Base-by-base conservation (phyloP, 2,797 vertebrate genomes). In the Anas flavirostris region DNA sequence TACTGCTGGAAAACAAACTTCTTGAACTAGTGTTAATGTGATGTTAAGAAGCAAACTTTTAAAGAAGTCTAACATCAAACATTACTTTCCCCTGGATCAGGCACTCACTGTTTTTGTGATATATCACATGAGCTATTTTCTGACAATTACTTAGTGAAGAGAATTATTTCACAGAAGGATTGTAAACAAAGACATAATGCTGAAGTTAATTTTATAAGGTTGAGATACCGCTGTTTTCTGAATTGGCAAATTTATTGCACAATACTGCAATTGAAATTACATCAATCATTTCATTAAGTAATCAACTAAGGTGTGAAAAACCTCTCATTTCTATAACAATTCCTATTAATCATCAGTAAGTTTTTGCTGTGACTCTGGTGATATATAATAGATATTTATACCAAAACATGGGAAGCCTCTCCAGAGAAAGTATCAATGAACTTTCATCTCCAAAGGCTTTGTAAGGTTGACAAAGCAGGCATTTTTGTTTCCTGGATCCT, bases 1-100 rank as follows among this genome's bases (percentile, higher is more conserved):
- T 90, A 67, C 52, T 82, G 69, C 37, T 94, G 82, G 95, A 95
- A 96, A 95, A 88, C 86, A 95, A 91, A 91, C 59, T 82, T 93
- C 77, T 29, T 94, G 82, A 95, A 93, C 43, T 80, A 70, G 26
- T 92, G 53, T 74, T 91, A 88, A 90, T 62, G 44, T 67, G 31
- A 59, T 86, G 17, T 59, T 95, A 72, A 88, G 43, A 93, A 90
- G 28, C n/a, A 90, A 19, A 4, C 0, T 63, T 59, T 89, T 94
- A 83, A 78, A 41, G 25, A 95, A 91, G 39, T 90, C 33, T 94
- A 46, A 67, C 70, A 95, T 95, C 41, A 64, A 26, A 84, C 18
- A 68, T 91, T 94, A 70, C 28, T 83, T 94, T 94, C 50, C 66
- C 10, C 50, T 43, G 64, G 62, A 63, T 93, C 58, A 81, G 16